These are phyloP conservation scores for Anas bahamensis DNA, from an alignment of 2,797 vertebrate genomes.

Conservation along the genomic window DNA sequence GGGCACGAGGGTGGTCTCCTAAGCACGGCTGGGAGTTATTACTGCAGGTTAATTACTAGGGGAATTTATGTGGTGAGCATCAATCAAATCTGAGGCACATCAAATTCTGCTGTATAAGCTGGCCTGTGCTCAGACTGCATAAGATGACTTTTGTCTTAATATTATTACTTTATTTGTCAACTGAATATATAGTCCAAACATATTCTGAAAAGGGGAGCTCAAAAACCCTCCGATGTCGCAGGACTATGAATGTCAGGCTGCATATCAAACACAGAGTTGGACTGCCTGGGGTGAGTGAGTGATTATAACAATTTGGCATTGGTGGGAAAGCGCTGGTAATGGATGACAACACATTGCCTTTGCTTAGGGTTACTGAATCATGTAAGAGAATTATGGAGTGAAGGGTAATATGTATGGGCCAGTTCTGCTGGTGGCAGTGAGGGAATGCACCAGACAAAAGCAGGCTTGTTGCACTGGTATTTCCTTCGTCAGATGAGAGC, in stretches of 20 bases:
- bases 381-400: not conserved
- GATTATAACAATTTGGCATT: not conserved
- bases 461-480: not conserved
- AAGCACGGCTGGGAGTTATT: conserved; percentile 22
- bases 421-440: not conserved
- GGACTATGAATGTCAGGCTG: not conserved
- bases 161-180: not conserved
- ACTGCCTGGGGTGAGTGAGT: not conserved
- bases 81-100: conserved; percentile 31
- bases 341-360: conserved; percentile 2
- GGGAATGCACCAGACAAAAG: not conserved
- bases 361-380: not conserved
- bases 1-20: conserved; percentile 24
- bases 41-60: conserved; percentile 41
- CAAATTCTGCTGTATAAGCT: conserved; percentile 17
- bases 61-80: conserved; percentile 17
- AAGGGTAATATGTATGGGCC: not conserved
- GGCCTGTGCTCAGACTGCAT: not conserved
- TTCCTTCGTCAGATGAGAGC: not conserved
- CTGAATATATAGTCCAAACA: not conserved
- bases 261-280: not conserved
- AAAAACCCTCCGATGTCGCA: not conserved
- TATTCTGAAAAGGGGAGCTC: not conserved
- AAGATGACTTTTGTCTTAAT: conserved; percentile 13
- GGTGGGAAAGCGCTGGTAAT: not conserved